Base-by-base conservation (phyloP, 1,140 invertebrate species). In the Bilobella aurantiaca region DNA sequence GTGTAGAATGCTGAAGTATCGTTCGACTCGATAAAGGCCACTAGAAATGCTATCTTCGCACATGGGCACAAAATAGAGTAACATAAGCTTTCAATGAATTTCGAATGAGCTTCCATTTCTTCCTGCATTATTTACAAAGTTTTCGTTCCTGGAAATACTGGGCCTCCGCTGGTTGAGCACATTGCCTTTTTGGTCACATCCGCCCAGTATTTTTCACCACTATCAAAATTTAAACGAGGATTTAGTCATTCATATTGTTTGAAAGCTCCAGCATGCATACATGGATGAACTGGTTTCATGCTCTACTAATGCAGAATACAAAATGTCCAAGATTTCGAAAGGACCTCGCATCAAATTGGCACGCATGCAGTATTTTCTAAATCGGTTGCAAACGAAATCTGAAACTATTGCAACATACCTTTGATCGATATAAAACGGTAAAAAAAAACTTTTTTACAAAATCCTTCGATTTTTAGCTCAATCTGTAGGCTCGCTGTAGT, bases 71-170 rank as follows among this genome's bases (percentile, higher is more conserved):
- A 58, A 21, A 31, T 58, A 29, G 29, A 12, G 28, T 29, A 29
- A 28, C 53, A 34, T 67, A 67, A 67, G 61, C 65, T 67, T 67
- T 46, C 66, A 67, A 67, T 67, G 66, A 67, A 67, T 67, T 67
- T 57, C 34, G 42, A 67, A 67, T 67, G 66, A 67, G 58, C 66
- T 34, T 62, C 46, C 47, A 18, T n/a, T 18, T 12, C 59, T 58
- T 67, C 62, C 31, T 67, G 57, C 61, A 67, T 67, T 67, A 67
- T 67, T 67, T 63, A 67, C 53, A 47, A 67, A 53, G 12, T 53
- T 53, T 14, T 23, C 3, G 14, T 53, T 23, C 23, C 49, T 53
- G 3, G 49, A 8, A 53, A 53, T 53, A 18, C 49, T 23, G 14
- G 63, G 25, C 30, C 65, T 67, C 65, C 56, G 32, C 47, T 61